Conservation (phyloP, 2,113 vertebrate species). For the Megaptera novaeangliae region DNA sequence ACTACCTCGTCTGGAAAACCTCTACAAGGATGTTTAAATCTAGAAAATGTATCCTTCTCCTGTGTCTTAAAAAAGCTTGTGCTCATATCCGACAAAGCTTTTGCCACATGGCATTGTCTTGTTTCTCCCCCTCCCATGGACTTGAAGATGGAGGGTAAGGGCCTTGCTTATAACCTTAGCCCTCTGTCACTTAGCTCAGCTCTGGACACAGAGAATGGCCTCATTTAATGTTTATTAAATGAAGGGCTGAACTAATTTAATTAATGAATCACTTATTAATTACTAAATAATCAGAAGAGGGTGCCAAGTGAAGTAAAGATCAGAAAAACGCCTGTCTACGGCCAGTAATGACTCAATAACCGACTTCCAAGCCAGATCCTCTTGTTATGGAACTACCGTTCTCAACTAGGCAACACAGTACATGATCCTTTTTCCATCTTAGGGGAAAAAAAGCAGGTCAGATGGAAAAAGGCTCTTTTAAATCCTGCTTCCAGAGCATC, state of each 20-base stretch:
- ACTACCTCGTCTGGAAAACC: neutral
- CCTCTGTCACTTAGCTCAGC: neutral
- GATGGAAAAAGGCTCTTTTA: neutral
- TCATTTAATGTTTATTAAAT: neutral
- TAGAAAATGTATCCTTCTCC: neutral
- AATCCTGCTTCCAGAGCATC: neutral
- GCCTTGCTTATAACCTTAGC: neutral
- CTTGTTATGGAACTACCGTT: neutral
- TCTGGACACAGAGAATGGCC: neutral
- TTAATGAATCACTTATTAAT: neutral
- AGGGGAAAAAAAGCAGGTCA: neutral
- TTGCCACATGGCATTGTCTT: neutral
- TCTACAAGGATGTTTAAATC: neutral
- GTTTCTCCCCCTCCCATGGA: neutral
- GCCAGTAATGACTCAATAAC: neutral
- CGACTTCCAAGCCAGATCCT: neutral
- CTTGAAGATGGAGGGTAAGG: neutral
- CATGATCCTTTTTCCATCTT: neutral
- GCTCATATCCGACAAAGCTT: neutral
- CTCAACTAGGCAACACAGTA: neutral
- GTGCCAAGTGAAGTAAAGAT: neutral
- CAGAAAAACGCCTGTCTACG: neutral
- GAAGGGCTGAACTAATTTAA: neutral
- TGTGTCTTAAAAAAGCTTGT: neutral
- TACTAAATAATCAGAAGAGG: neutral